A percentile compares a stretch with the other conserved stretches of the same genome.
Conservation (phyloP, 2,888 invertebrate genomes). For the Merodon equestris region DNA sequence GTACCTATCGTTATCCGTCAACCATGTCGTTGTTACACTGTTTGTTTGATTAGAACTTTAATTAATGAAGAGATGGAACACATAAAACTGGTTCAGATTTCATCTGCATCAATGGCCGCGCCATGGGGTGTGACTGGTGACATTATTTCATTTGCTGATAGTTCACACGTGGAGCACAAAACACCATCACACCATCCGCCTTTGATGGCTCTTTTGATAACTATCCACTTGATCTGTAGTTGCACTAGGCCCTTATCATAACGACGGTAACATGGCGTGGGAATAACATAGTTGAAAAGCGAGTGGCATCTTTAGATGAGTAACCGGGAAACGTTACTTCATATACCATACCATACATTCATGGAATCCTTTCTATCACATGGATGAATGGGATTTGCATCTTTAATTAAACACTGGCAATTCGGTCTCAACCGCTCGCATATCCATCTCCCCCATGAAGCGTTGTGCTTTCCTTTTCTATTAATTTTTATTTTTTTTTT, state of each 20-base stretch:
- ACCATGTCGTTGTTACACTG: slow-evolving; percentile 29
- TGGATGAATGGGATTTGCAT: no score
- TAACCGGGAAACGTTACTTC: slow-evolving; percentile 42
- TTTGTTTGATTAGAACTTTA: slow-evolving; percentile 67
- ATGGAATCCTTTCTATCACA: no score
- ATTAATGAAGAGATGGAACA: slow-evolving; percentile 53
- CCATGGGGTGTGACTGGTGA: slow-evolving; percentile 38
- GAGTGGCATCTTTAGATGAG: slow-evolving; percentile 23
- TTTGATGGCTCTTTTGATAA: slow-evolving; percentile 12
- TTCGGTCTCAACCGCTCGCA: background rate
- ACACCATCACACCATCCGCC: slow-evolving; percentile 7
- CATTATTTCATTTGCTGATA: slow-evolving; percentile 56
- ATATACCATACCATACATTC: slow-evolving; percentile 1
- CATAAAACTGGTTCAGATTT: slow-evolving; percentile 51
- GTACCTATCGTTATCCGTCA: no score
- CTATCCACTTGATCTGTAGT: no score
- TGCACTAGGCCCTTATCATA: background rate
- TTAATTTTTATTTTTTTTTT: slow-evolving; percentile 24
- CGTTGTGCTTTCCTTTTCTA: slow-evolving; percentile 43
- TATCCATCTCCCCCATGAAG: slow-evolving; percentile 9
- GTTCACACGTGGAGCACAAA: slow-evolving; percentile 22
- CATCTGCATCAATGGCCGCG: background rate
- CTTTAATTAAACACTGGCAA: slow-evolving; percentile 43
- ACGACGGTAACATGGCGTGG: background rate
- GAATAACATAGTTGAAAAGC: slow-evolving; percentile 25